phyloP scores from a whole-genome alignment of 2,113 vertebrate species.

The Callocephalon fimbriatum region DNA sequence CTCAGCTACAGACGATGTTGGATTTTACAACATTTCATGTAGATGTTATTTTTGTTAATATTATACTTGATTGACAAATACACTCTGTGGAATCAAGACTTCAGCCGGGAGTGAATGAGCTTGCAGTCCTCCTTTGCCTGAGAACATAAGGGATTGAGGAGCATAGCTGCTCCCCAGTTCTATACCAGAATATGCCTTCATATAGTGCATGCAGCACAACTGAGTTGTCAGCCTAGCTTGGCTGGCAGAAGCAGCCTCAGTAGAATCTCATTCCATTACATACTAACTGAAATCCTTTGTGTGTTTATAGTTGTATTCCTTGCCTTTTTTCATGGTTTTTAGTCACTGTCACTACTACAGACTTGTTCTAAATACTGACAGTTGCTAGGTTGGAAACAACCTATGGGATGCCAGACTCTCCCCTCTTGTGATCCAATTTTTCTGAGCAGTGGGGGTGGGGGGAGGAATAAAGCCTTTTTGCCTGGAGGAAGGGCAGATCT shows the following conservation, averaged over 20 bases:
- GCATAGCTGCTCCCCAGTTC: neutral
- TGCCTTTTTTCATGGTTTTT: neutral
- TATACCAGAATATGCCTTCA: neutral
- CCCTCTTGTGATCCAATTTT: neutral
- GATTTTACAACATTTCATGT: neutral
- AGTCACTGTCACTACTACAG: neutral
- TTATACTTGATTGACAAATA: neutral
- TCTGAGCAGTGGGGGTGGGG: fast-evolving
- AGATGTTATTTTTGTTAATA: neutral
- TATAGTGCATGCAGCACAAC: neutral
- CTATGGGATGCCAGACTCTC: neutral
- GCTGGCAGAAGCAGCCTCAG: neutral
- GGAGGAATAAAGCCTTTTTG: neutral
- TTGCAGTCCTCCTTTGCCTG: neutral
- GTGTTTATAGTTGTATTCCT: neutral
- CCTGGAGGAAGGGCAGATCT: neutral
- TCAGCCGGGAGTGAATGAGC: neutral
- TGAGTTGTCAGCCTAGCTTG: neutral
- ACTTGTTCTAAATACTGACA: neutral
- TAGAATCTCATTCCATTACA: neutral
- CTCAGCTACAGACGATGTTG: neutral
- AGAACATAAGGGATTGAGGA: neutral
- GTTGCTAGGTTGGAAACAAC: neutral
- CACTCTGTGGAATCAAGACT: neutral
- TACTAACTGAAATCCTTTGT: neutral